phyloP scores from a whole-genome alignment of 1,140 invertebrate genomes.

The Pogonognathellus flavescens region DNA sequence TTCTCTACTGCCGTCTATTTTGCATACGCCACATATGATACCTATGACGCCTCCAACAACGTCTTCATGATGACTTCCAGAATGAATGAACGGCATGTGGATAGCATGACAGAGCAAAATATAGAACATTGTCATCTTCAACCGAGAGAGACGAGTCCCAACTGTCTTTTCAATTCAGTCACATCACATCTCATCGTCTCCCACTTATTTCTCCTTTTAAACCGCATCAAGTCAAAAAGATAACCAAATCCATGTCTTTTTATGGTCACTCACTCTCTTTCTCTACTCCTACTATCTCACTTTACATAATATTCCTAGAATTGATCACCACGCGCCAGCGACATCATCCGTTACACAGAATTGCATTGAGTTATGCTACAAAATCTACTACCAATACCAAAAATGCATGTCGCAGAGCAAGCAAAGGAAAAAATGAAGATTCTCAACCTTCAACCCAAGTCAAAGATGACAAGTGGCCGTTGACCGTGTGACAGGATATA shows the following conservation, averaged over 20 bases:
- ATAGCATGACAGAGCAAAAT: constrained; percentile 22
- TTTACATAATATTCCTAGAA: no score
- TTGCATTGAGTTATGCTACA: background rate
- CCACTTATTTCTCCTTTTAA: constrained; percentile 20
- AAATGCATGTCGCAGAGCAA: background rate
- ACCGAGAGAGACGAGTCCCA: background rate
- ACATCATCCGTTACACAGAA: no score
- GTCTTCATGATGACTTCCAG: constrained; percentile 26
- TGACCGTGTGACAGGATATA: constrained; percentile 21
- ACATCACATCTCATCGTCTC: background rate
- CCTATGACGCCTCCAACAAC: background rate
- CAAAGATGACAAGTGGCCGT: constrained; percentile 35
- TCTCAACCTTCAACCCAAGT: constrained; percentile 25
- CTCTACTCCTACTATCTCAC: background rate
- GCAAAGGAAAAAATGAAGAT: background rate
- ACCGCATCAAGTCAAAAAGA: constrained; percentile 17
- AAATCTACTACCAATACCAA: background rate
- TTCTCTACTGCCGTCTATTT: constrained; percentile 37
- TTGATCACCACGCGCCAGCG: no score
- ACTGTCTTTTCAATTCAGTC: constrained; percentile 3
- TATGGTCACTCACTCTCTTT: background rate
- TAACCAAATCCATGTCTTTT: constrained; percentile 18
- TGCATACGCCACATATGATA: constrained; percentile 11
- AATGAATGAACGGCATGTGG: constrained; percentile 19
- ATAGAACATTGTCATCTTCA: constrained; percentile 25